Percentiles rank a stretch among this genome's conserved stretches.
These are phyloP conservation scores for Galbula dea DNA, from an alignment of 2,113 vertebrate genomes.

Conservation along the genomic window DNA sequence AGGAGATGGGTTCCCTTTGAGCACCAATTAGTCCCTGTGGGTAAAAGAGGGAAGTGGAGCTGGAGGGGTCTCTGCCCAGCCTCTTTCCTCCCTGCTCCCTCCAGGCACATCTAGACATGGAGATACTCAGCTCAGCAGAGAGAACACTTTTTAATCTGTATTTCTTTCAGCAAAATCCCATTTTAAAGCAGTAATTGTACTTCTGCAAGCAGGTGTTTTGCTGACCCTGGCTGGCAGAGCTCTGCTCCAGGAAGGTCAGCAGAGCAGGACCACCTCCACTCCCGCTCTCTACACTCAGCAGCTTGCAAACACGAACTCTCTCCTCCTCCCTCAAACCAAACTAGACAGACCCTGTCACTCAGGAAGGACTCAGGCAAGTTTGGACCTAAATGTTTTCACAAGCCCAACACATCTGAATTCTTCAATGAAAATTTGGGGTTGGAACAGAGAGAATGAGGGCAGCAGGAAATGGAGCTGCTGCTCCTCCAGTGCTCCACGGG, in stretches of 20 bases:
- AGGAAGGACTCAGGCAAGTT: neutral
- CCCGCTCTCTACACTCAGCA: neutral
- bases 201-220: neutral
- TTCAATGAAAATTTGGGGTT: neutral
- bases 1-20: conserved; percentile 74
- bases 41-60: neutral
- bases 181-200: neutral
- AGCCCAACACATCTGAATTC: neutral
- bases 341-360: neutral
- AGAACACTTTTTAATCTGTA: neutral
- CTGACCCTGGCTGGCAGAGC: neutral
- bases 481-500: rapidly evolving
- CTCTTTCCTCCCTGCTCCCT: neutral
- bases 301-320: rapidly evolving
- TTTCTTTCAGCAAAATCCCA: neutral
- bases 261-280: too few relatives aligned
- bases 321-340: neutral
- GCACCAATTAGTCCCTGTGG: conserved; percentile 74
- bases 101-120: neutral
- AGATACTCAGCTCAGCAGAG: neutral
- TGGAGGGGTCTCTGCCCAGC: neutral
- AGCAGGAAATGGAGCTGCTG: neutral
- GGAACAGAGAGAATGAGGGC: too few relatives aligned
- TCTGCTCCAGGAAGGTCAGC: neutral
- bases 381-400: neutral